Percentiles rank a stretch among this genome's conserved stretches.
These are phyloP conservation scores for Lagenorhynchus albirostris DNA, from an alignment of 2,113 vertebrate genomes.

Conservation along the genomic window DNA sequence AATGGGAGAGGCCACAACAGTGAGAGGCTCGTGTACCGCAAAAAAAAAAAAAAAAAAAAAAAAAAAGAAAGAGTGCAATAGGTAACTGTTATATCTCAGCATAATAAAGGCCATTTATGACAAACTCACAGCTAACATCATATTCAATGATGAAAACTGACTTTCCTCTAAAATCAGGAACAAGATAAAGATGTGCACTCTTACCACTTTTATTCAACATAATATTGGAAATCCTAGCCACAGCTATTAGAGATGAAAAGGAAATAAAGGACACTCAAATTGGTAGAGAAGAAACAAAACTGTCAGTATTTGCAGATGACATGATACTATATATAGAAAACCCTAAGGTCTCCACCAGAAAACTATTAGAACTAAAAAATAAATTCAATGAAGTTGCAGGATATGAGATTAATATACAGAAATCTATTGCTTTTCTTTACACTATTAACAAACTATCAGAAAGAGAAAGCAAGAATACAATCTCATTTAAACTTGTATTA, in stretches of 20 bases:
- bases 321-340: not conserved
- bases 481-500: not conserved
- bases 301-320: not conserved
- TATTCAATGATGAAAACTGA: not conserved
- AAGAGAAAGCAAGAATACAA: not conserved
- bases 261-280: not conserved
- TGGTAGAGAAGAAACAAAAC: not conserved
- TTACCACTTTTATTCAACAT: not conserved
- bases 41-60: too few relatives aligned
- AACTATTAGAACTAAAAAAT: not conserved
- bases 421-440: not conserved
- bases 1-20: too few relatives aligned
- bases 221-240: not conserved
- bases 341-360: not conserved
- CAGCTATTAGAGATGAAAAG: not conserved
- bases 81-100: not conserved
- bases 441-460: not conserved
- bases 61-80: too few relatives aligned
- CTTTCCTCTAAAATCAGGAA: not conserved
- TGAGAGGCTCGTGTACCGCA: accelerated
- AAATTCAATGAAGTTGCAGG: not conserved
- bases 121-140: not conserved
- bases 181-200: not conserved
- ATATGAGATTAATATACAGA: not conserved
- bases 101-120: not conserved